phyloP scores from a whole-genome alignment of 2,888 invertebrate genomes.

The Drosophila infuscata region DNA sequence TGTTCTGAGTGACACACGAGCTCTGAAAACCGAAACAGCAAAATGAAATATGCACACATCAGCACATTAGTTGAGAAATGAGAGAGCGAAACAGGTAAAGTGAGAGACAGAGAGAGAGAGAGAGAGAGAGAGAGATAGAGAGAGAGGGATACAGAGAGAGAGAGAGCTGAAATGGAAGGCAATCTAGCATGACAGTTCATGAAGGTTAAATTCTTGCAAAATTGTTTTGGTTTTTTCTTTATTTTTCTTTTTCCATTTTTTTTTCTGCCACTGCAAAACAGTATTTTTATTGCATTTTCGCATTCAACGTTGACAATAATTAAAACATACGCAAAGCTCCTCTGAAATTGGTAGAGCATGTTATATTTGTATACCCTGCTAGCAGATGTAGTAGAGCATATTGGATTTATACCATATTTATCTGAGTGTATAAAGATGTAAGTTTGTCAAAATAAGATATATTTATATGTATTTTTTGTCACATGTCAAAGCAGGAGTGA shows the following conservation, averaged over 20 bases:
- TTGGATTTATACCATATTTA: not conserved
- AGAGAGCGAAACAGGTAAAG: not conserved
- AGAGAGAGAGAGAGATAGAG: not conserved
- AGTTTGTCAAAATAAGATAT: not conserved
- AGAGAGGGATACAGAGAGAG: not conserved
- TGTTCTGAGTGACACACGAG: conserved; percentile 64
- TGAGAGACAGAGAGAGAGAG: not conserved
- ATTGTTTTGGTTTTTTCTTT: conserved; percentile 48
- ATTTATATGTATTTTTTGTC: not conserved
- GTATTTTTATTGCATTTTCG: conserved; percentile 17
- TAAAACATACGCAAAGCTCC: conserved; percentile 62
- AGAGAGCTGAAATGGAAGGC: conserved; percentile 39
- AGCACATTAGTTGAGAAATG: conserved; percentile 39
- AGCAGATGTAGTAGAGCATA: not conserved
- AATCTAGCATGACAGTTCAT: conserved; percentile 75
- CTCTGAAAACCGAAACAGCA: conserved; percentile 25
- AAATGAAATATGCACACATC: conserved; percentile 56
- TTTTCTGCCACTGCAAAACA: not conserved
- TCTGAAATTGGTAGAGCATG: conserved; percentile 60
- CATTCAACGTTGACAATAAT: conserved; percentile 52
- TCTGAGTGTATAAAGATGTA: not conserved
- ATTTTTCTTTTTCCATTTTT: not conserved
- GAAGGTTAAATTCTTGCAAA: conserved; percentile 77
- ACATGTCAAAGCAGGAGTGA: not conserved
- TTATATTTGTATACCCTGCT: conserved; percentile 18